A percentile compares a stretch with the other conserved stretches of the same genome.
phyloP scores from a whole-genome alignment of 2,113 vertebrate genomes.

The Lophius piscatorius region DNA sequence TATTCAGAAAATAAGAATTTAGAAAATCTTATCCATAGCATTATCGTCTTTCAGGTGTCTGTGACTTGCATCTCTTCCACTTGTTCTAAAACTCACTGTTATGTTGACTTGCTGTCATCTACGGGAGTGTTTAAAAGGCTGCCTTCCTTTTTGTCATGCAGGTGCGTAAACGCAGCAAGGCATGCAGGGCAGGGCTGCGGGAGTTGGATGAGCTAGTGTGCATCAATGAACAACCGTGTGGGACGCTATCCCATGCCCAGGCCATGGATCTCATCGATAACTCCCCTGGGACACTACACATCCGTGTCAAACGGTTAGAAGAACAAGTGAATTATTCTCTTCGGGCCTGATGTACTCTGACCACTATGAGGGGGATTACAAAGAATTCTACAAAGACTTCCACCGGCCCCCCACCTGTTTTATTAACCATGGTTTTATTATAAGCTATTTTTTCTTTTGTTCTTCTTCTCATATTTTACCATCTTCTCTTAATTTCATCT shows the following conservation, averaged over 20 bases:
- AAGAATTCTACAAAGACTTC: too few species aligned
- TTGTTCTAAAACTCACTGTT: too few species aligned
- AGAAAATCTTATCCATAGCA: too few species aligned
- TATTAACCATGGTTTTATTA: too few species aligned
- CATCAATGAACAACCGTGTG: conserved; percentile 92
- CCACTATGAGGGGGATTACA: too few species aligned
- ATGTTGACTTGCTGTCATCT: too few species aligned
- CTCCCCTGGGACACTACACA: conserved; percentile 83
- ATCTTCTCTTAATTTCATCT: too few species aligned
- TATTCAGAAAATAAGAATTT: too few species aligned
- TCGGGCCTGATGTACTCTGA: too few species aligned
- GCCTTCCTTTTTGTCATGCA: conserved; percentile 54
- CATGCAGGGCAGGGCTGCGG: conserved; percentile 90
- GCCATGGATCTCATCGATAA: conserved; percentile 95
- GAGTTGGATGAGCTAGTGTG: conserved; percentile 92
- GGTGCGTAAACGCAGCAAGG: conserved; percentile 97
- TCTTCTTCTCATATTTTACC: too few species aligned
- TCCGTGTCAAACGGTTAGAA: conserved; percentile 89
- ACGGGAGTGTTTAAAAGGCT: background rate
- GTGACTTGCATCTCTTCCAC: background rate
- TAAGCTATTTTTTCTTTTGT: too few species aligned
- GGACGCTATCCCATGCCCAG: conserved; percentile 88
- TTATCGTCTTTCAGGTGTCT: background rate
- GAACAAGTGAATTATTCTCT: background rate
- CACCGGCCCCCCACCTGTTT: too few species aligned